Conservation (phyloP, 2,113 vertebrate species). For the Arizona elegans region DNA sequence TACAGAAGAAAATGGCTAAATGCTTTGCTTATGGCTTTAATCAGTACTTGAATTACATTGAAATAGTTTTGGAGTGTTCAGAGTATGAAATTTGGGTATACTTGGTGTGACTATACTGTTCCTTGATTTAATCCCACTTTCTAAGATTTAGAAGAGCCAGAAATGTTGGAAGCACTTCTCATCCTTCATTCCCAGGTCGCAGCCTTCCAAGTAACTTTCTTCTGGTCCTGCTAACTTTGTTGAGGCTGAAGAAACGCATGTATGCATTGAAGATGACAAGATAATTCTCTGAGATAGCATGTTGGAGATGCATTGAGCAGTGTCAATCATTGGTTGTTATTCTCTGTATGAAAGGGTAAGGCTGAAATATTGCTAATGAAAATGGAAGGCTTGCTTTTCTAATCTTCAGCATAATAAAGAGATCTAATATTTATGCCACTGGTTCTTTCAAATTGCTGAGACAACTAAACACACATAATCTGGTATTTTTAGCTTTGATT, state of each 20-base stretch:
- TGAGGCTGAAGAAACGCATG: background rate
- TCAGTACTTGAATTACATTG: background rate
- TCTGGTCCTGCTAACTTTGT: background rate
- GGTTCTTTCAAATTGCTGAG: background rate
- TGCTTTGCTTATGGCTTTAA: background rate
- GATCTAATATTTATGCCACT: background rate
- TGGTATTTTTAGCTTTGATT: background rate
- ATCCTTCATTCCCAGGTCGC: conserved; percentile 6
- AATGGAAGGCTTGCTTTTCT: background rate
- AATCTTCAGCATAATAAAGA: background rate
- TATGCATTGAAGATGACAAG: background rate
- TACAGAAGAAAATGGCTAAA: background rate
- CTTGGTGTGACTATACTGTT: conserved; percentile 4
- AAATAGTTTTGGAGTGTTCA: background rate
- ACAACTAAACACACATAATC: background rate
- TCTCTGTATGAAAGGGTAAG: background rate
- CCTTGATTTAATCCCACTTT: background rate
- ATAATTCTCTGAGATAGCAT: background rate
- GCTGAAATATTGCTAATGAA: background rate
- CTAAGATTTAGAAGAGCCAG: background rate
- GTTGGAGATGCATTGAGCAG: background rate
- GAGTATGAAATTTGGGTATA: background rate
- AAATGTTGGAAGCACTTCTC: background rate
- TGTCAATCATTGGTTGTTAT: background rate
- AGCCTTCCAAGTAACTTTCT: background rate